Conservation (phyloP, 2,113 vertebrate species). For the Protobothrops mucrosquamatus region DNA sequence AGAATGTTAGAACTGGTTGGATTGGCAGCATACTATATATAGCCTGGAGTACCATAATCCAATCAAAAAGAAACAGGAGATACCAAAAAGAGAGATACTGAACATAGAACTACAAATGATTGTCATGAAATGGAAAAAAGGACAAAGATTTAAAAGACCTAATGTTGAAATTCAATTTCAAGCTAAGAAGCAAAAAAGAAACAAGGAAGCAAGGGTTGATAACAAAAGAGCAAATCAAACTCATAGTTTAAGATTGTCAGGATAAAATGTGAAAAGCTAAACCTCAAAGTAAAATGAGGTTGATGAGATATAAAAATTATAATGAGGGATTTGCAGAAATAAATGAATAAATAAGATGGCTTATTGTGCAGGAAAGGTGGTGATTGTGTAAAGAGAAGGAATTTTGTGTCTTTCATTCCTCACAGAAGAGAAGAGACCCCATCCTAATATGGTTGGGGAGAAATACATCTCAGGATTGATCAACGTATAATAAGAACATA, state of each 20-base stretch:
- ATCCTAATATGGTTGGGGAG: background rate
- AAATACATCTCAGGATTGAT: background rate
- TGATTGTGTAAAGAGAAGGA: background rate
- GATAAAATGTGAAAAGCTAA: background rate
- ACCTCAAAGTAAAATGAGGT: background rate
- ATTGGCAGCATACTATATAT: background rate
- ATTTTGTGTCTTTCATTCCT: background rate
- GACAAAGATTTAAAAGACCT: background rate
- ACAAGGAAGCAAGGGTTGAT: background rate
- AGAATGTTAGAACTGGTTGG: background rate
- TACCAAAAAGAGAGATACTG: background rate
- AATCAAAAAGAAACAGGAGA: background rate
- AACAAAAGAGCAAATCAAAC: background rate
- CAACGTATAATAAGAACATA: background rate
- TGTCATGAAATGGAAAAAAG: background rate
- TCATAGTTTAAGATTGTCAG: background rate
- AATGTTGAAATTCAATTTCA: background rate
- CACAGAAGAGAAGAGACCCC: background rate
- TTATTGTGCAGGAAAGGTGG: background rate
- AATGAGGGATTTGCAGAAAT: background rate
- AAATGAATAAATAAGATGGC: background rate
- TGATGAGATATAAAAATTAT: background rate
- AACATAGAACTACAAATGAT: background rate
- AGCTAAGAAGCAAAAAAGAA: background rate
- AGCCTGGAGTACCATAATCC: background rate